phyloP scores from a whole-genome alignment of 2,888 invertebrate genomes.

The Drosophila anomalata region DNA sequence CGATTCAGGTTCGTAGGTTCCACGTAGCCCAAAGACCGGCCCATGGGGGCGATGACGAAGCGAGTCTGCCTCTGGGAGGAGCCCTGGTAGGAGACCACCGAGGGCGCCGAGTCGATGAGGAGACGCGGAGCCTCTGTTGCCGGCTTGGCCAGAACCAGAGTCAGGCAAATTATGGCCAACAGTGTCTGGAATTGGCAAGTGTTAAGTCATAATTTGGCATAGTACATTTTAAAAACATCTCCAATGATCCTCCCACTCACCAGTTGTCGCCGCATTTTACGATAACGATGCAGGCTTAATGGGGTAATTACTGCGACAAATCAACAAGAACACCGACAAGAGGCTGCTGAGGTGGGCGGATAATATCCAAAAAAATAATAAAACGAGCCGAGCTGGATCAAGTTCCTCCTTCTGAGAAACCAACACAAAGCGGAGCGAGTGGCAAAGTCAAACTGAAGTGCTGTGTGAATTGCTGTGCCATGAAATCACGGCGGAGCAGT shows the following conservation, averaged over 20 bases:
- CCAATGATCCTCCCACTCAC: slow-evolving; percentile 44
- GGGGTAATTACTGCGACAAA: slow-evolving; percentile 9
- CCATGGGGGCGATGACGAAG: slow-evolving; percentile 81
- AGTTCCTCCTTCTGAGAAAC: slow-evolving; percentile 22
- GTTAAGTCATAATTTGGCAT: background rate
- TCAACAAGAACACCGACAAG: slow-evolving; percentile 10
- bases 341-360: slow-evolving; percentile 24
- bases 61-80: slow-evolving; percentile 79
- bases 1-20: slow-evolving; percentile 79
- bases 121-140: slow-evolving; percentile 44
- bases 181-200: slow-evolving; percentile 8
- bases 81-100: slow-evolving; percentile 80
- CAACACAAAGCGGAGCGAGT: slow-evolving; percentile 61
- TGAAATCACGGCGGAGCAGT: slow-evolving; percentile 71
- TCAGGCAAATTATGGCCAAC: slow-evolving; percentile 9
- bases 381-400: background rate
- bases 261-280: slow-evolving; percentile 62
- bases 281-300: slow-evolving; percentile 19
- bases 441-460: slow-evolving; percentile 75
- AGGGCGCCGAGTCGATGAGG: slow-evolving; percentile 77
- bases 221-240: background rate
- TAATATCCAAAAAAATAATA: slow-evolving; percentile 1
- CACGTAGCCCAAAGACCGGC: slow-evolving; percentile 78
- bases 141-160: slow-evolving; percentile 43
- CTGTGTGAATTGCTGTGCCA: slow-evolving; percentile 75